Percentiles rank a stretch among this genome's conserved stretches.
These are phyloP conservation scores for Halocynthia aurantium DNA, from an alignment of 23 tunicate species.

Conservation along the genomic window DNA sequence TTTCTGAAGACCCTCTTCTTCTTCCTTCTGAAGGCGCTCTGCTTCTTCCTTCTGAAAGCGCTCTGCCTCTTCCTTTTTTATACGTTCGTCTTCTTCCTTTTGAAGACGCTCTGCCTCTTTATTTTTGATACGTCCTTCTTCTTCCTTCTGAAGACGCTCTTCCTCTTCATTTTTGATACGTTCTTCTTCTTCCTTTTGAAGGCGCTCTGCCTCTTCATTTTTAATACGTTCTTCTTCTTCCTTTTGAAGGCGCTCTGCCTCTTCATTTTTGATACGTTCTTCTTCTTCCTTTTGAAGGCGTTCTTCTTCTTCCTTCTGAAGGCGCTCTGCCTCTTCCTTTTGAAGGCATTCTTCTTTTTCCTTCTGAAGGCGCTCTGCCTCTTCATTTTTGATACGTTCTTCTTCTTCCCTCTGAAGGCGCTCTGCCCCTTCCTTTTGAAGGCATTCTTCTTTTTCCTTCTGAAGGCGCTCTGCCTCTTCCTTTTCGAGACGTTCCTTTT, in stretches of 20 bases:
- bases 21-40: neutral
- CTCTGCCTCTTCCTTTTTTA: neutral
- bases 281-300: neutral
- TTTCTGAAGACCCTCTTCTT: neutral
- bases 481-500: neutral
- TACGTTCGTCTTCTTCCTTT: neutral
- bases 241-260: neutral
- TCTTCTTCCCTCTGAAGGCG: slow-evolving; percentile 8
- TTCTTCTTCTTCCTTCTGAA: neutral
- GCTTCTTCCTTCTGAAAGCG: neutral
- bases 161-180: slow-evolving; percentile 3
- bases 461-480: slow-evolving; percentile 10
- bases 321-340: neutral
- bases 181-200: neutral
- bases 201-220: neutral
- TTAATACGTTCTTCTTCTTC: neutral
- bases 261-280: neutral
- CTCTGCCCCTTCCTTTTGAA: neutral
- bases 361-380: neutral
- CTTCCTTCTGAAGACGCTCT: neutral
- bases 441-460: neutral
- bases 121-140: slow-evolving; percentile 8
- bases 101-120: slow-evolving; percentile 1
- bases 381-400: neutral
- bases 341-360: neutral